Evolutionary conservation across 2,888 invertebrate genomes (phyloP).

Genomic region (Limenitis camilla): DNA sequence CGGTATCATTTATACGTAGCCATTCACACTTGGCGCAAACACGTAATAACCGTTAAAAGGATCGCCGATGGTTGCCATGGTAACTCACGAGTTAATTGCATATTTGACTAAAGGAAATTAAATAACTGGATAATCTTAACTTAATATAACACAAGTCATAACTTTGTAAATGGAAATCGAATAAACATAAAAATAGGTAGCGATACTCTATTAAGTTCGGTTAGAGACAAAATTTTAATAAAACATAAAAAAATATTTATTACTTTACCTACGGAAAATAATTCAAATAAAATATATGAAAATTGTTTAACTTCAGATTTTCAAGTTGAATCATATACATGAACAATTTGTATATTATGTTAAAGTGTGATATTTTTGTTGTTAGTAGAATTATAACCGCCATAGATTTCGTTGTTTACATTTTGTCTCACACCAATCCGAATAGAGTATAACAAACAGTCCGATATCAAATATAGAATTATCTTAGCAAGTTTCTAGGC

Average conservation of each 20-base stretch:
- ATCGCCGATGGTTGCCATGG: not conserved
- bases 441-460: not conserved
- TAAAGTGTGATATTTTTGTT: no score
- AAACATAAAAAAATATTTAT: no score
- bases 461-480: not conserved
- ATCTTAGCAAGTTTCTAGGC: not conserved
- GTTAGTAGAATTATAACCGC: no score
- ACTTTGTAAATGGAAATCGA: no score
- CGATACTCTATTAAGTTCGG: no score
- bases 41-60: constrained; percentile 7
- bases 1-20: constrained; percentile 8
- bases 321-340: no score
- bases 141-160: not conserved
- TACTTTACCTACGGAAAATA: no score
- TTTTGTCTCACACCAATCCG: not conserved
- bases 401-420: no score
- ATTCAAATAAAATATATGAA: no score
- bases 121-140: not conserved
- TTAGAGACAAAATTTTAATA: not conserved
- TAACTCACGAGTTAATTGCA: not conserved
- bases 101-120: not conserved
- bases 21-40: constrained; percentile 19
- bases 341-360: no score
- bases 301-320: no score
- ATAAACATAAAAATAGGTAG: no score